These are phyloP conservation scores for Hemiprocne comata DNA, from an alignment of 2,113 vertebrate genomes.

Conservation along the genomic window DNA sequence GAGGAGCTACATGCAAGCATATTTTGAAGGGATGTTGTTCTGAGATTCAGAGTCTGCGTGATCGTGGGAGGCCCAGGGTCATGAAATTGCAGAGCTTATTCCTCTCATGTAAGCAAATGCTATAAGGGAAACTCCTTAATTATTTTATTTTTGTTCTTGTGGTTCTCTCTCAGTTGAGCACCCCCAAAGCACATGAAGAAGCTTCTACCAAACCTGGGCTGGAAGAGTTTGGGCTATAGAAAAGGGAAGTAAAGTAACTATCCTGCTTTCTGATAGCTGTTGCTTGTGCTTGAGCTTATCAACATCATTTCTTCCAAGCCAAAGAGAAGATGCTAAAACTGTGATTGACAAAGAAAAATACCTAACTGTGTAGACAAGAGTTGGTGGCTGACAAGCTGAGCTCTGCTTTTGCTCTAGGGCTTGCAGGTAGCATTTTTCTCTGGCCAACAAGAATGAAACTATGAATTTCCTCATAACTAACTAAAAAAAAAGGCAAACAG, in stretches of 20 bases:
- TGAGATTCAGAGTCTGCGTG: background rate
- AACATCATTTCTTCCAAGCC: background rate
- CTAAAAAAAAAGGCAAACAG: background rate
- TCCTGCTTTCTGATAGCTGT: background rate
- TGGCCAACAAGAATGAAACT: background rate
- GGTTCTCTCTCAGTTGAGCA: background rate
- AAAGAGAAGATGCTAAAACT: background rate
- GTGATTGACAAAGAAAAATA: background rate
- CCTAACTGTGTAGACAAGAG: background rate
- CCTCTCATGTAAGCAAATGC: background rate
- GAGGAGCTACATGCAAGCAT: background rate
- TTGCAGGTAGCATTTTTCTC: background rate
- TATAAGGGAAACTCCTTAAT: background rate
- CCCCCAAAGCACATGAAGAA: background rate
- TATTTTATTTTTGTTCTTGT: background rate
- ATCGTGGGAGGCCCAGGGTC: background rate
- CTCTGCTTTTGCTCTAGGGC: background rate
- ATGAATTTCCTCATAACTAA: background rate
- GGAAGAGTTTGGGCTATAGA: background rate
- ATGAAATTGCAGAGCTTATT: background rate
- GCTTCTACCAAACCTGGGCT: background rate
- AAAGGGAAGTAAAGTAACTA: background rate
- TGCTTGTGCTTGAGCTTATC: background rate
- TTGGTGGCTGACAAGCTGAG: background rate
- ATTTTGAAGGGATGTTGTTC: background rate